Conservation (phyloP, 1,140 invertebrate genomes). For the Ceratina japonica region DNA sequence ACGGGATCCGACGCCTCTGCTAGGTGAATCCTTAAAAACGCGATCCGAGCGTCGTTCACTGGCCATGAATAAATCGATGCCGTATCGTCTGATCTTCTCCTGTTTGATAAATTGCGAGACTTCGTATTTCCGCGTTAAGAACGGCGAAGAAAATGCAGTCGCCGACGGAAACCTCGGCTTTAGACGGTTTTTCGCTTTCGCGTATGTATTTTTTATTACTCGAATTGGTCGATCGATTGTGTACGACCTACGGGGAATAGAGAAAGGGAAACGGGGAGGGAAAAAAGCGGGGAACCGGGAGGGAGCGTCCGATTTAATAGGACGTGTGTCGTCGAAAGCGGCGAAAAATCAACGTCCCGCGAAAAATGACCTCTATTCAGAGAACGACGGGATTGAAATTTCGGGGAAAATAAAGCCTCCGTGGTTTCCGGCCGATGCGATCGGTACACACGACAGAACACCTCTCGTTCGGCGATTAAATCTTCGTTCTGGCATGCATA, state of each 20-base stretch:
- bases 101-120: no score
- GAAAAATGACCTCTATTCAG: slow-evolving; percentile 28
- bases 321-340: neutral
- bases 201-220: no score
- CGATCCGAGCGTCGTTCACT: slow-evolving; percentile 1
- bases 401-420: slow-evolving; percentile 25
- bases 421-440: slow-evolving; percentile 25
- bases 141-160: neutral
- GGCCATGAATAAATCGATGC: neutral
- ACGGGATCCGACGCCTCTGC: neutral
- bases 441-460: slow-evolving; percentile 6
- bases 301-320: slow-evolving; percentile 6
- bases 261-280: neutral
- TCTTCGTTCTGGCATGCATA: slow-evolving; percentile 19
- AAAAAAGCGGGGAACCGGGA: neutral
- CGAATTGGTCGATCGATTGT: no score
- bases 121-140: neutral
- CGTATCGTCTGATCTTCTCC: no score
- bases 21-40: neutral
- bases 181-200: no score
- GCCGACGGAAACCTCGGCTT: no score
- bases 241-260: no score
- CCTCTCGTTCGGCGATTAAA: slow-evolving; percentile 35
- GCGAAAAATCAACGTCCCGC: slow-evolving; percentile 38
- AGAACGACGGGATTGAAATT: slow-evolving; percentile 29